Evolutionary conservation across 2,113 vertebrate species (phyloP).

Genomic region (Theristicus caerulescens): DNA sequence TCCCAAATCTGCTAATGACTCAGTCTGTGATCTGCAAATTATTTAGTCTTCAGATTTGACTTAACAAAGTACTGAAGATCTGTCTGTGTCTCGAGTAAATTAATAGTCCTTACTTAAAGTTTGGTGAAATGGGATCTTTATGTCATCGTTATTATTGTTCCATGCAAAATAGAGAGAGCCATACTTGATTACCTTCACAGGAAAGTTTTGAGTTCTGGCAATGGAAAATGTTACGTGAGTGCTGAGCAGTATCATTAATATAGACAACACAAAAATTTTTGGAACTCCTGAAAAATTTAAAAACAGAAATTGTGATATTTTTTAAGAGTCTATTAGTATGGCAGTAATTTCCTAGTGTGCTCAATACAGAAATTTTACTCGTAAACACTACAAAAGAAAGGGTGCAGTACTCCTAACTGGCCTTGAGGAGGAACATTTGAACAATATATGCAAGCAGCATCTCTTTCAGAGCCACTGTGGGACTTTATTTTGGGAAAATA

Average conservation of each 20-base stretch:
- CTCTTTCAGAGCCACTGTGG: background rate
- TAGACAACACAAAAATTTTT: background rate
- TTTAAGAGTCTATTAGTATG: background rate
- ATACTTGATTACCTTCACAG: background rate
- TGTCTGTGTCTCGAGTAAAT: background rate
- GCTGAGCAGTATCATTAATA: background rate
- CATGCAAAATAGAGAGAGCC: background rate
- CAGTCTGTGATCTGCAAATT: background rate
- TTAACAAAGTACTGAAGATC: background rate
- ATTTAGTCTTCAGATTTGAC: background rate
- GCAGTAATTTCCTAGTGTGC: background rate
- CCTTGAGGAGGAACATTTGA: constrained; percentile 48
- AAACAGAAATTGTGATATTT: background rate
- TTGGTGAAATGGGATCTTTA: background rate
- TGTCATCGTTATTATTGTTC: background rate
- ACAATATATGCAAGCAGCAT: background rate
- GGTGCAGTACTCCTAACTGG: constrained; percentile 32
- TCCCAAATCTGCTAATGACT: background rate
- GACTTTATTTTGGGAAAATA: background rate
- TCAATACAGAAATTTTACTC: background rate
- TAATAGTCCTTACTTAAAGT: background rate
- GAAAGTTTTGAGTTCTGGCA: background rate
- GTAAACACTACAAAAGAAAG: background rate
- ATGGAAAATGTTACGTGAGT: fast-evolving
- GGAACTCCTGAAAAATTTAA: background rate